Base-by-base conservation (phyloP, 92 coral and sea anemone species). In the Isaurus tuberculatus region DNA sequence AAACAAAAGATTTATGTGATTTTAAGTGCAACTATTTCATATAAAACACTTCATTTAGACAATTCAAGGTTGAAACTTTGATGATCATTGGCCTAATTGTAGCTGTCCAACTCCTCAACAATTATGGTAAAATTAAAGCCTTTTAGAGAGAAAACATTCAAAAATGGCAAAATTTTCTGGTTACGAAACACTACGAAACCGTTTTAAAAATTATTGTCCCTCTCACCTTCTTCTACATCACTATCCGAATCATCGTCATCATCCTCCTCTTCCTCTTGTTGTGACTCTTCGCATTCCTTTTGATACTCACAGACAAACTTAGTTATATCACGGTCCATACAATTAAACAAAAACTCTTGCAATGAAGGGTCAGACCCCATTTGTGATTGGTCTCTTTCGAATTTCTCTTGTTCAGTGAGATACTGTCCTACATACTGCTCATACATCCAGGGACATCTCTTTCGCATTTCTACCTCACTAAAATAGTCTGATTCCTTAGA, bases 361-460 rank as follows among this genome's bases (percentile, higher is more conserved):
- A 96, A 49, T 10, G 92, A 86, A 14, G 90, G 90, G 30, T 94
- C 92, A 22, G 80, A 55, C 20, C 84, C 84, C 74, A 86, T 89
- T 74, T 85, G 87, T 40, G 86, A 85, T 55, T 81, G 83, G 74
- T 96, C 98, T 53, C 93, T 84, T 14, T 91, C 88, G 40, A 94
- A 70, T 75, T 88, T 92, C 70, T 94, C 98, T 30, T 94, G 93
- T 19, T 90, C 98, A 22, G 94, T 96, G 29, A 96, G 66, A 73
- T 92, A 94, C 74, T 94, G 99, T 0, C 99, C 99, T 14, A 96
- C 86, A 26, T 94, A 96, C 77, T 92, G 89, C 44, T 94, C 98
- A 26, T 96, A 96, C 27, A 96, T 83, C 34, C 91, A 75, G 1
- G 99, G 99, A 37, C 94, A 86, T 31, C 99, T 86, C 64, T 85